Conservation (phyloP, 2,113 vertebrate species). For the Nothobranchius kuhntae region DNA sequence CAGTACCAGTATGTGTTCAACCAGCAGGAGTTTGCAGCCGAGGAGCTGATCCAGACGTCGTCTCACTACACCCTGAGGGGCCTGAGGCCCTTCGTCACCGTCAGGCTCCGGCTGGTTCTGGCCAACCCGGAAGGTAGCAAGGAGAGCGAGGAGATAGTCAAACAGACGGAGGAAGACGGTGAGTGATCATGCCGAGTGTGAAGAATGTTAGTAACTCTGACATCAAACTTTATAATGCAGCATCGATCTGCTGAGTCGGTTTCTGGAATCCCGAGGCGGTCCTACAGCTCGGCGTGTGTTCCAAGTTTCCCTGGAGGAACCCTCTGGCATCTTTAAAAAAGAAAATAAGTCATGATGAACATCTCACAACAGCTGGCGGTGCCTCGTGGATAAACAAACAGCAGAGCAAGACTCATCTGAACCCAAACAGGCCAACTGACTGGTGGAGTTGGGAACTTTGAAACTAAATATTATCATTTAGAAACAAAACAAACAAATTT, state of each 20-base stretch:
- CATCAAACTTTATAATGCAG: background rate
- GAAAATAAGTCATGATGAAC: background rate
- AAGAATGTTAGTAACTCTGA: background rate
- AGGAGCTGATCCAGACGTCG: slow-evolving; percentile 92
- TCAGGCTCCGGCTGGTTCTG: slow-evolving; percentile 88
- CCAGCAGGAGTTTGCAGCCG: slow-evolving; percentile 90
- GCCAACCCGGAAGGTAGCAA: slow-evolving; percentile 94
- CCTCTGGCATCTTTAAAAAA: background rate
- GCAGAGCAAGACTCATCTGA: background rate
- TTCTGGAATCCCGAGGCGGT: background rate
- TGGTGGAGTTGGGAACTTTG: background rate
- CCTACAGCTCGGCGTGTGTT: background rate
- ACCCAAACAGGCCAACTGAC: background rate
- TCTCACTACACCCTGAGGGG: slow-evolving; percentile 94
- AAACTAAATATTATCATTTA: background rate
- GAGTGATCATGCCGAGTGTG: slow-evolving; percentile 12
- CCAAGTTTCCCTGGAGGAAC: background rate
- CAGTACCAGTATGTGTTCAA: slow-evolving; percentile 96
- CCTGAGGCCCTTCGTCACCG: slow-evolving; percentile 91
- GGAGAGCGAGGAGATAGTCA: slow-evolving; percentile 94
- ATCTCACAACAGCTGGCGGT: background rate
- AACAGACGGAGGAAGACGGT: slow-evolving; percentile 97
- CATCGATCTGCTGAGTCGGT: background rate
- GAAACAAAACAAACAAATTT: too few relatives aligned
- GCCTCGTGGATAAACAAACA: slow-evolving; percentile 6